Conservation (phyloP, 2,797 vertebrate species). For the Telmatherina bonti region DNA sequence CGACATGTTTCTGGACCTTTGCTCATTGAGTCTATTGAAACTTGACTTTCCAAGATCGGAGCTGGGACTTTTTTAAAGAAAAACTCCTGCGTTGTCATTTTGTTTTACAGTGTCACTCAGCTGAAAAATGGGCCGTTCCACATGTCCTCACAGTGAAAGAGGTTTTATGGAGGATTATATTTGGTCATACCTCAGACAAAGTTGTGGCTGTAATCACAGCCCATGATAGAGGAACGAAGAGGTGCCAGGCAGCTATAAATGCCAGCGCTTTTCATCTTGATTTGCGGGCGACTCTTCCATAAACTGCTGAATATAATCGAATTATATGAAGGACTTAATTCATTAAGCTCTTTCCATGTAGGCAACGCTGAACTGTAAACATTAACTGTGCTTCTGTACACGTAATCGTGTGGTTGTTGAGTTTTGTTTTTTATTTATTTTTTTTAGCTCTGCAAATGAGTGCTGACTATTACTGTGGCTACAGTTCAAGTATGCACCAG, state of each 20-base stretch:
- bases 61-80: constrained; percentile 2
- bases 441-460: constrained; percentile 42
- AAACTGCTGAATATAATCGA: constrained; percentile 7
- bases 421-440: constrained; percentile 31
- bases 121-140: constrained; percentile 46
- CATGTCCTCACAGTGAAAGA: constrained; percentile 55
- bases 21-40: constrained; percentile 12
- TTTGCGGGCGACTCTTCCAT: constrained; percentile 29
- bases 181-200: constrained; percentile 42
- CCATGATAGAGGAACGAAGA: constrained; percentile 30
- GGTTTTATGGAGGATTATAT: constrained; percentile 65
- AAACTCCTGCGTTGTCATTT: constrained; percentile 44
- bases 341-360: constrained; percentile 50
- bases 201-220: constrained; percentile 71
- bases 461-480: constrained; percentile 61
- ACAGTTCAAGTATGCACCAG: constrained; percentile 58
- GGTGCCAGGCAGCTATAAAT: constrained; percentile 56
- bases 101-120: constrained; percentile 46
- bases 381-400: constrained; percentile 27
- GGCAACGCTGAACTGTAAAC: constrained; percentile 44
- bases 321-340: constrained; percentile 51
- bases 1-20: background rate
- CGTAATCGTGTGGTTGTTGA: constrained; percentile 27
- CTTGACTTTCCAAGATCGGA: constrained; percentile 19
- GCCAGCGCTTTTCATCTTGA: constrained; percentile 45